These are phyloP conservation scores for Glaucomys volans DNA, from an alignment of 2,113 vertebrate genomes.

Conservation along the genomic window DNA sequence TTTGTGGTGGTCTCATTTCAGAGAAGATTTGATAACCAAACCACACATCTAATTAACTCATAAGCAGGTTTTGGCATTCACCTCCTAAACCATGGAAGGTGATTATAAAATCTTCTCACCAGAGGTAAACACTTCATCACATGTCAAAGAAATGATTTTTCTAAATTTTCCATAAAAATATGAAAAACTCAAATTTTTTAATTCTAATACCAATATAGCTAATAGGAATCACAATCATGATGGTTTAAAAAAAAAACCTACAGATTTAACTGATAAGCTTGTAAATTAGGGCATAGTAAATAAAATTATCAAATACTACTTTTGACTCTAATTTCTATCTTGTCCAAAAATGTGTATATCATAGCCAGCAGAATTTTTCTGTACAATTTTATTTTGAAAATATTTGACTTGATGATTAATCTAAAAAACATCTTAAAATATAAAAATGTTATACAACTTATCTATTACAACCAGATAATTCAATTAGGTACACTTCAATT, in stretches of 20 bases:
- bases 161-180: slow-evolving; percentile 57
- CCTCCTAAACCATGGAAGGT: slow-evolving; percentile 56
- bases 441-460: slow-evolving; percentile 81
- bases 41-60: slow-evolving; percentile 50
- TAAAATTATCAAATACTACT: slow-evolving; percentile 77
- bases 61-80: slow-evolving; percentile 46
- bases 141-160: slow-evolving; percentile 63
- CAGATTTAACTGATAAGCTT: slow-evolving; percentile 84
- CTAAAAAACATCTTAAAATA: slow-evolving; percentile 82
- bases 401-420: slow-evolving; percentile 80
- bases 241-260: slow-evolving; percentile 78
- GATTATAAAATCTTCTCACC: slow-evolving; percentile 4
- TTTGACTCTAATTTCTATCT: slow-evolving; percentile 58
- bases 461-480: slow-evolving; percentile 79
- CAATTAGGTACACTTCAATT: slow-evolving; percentile 69
- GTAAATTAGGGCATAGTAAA: slow-evolving; percentile 81
- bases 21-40: slow-evolving; percentile 59
- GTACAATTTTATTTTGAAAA: slow-evolving; percentile 84
- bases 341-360: slow-evolving; percentile 79
- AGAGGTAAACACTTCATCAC: slow-evolving; percentile 57
- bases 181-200: slow-evolving; percentile 59
- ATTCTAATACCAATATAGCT: slow-evolving; percentile 57
- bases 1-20: slow-evolving; percentile 61
- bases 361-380: slow-evolving; percentile 76
- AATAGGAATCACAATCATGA: slow-evolving; percentile 81